Conservation (phyloP, 2,113 vertebrate species). For the Micromys minutus region DNA sequence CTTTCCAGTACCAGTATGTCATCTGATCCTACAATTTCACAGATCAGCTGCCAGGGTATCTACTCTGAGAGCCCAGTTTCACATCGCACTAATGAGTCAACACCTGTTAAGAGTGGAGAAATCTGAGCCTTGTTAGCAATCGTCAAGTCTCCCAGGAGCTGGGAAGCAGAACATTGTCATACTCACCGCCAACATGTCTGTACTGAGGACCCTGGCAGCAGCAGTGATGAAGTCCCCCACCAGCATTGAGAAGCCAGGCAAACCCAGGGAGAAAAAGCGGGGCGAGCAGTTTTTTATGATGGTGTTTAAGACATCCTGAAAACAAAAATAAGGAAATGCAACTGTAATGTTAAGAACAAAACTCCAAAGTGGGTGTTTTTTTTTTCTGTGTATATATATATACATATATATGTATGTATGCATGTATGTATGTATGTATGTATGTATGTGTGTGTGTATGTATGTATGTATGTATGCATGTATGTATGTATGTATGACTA, state of each 20-base stretch:
- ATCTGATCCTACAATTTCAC: constrained; percentile 81
- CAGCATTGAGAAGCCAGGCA: constrained; percentile 97
- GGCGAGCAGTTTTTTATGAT: constrained; percentile 94
- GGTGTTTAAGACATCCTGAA: constrained; percentile 94
- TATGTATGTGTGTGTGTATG: too few species aligned
- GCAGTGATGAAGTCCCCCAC: constrained; percentile 94
- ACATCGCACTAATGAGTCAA: constrained; percentile 80
- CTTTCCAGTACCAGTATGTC: constrained; percentile 74
- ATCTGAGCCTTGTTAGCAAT: constrained; percentile 81
- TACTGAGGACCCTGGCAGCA: constrained; percentile 89
- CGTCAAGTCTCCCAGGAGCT: constrained; percentile 46
- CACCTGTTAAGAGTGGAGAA: constrained; percentile 83
- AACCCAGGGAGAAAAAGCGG: constrained; percentile 95
- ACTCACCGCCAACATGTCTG: constrained; percentile 90
- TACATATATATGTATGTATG: too few species aligned
- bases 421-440: too few species aligned
- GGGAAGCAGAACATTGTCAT: constrained; percentile 71
- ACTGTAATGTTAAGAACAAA: neutral
- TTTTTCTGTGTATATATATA: too few species aligned
- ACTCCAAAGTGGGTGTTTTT: neutral
- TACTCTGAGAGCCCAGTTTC: constrained; percentile 77
- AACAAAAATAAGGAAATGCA: neutral
- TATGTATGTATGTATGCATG: neutral
- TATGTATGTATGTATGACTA: neutral
- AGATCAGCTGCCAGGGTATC: constrained; percentile 82